Evolutionary conservation across 2,113 vertebrate species (phyloP), one percentile per base, ranked within the genome.

Genomic region (Halcyon senegalensis): DNA sequence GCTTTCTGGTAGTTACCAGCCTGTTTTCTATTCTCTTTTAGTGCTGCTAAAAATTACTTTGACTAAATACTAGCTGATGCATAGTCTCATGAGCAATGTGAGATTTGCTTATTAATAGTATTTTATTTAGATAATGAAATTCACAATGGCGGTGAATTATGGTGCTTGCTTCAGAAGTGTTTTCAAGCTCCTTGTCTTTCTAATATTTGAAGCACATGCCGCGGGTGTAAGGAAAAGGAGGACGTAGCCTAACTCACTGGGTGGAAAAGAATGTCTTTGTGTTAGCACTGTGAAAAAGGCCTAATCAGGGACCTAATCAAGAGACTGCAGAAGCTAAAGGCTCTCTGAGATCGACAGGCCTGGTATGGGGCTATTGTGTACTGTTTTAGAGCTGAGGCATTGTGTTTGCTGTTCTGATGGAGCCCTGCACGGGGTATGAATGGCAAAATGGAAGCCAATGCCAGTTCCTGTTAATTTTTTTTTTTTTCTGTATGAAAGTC

Each of bases 291-390:
- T 60, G 91, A 76, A 82, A 94, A 94, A 90, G n/a, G 62, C n/a
- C 81, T 94, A 72, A 91, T 93, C 84, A 51, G 50, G 51, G 62
- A 87, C 69, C 69, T 89, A 70, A 89, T 94, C 93, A 95, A 90
- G 93, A 84, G 60, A 35, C 63, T 88, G 84, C 76, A 83, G 69
- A 94, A 92, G 76, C 76, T 84, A 63, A 81, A 94, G 80, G 20
- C 77, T 81, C 79, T 92, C 68, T 55, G 30, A 16, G 43, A 80
- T 73, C 43, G 37, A 53, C 91, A 94, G 74, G 64, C 86, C 75
- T 94, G 69, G 91, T 72, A 70, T 74, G 91, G 72, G 76, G 85
- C 85, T 91, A 92, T 97, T 97, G 90, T 96, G 58, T 58, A 48
- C 70, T 86, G 67, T 10, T 90, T 90, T 51, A 85, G 63, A 85